Conservation (phyloP, 2,888 invertebrate species). For the Coremacera marginata region DNA sequence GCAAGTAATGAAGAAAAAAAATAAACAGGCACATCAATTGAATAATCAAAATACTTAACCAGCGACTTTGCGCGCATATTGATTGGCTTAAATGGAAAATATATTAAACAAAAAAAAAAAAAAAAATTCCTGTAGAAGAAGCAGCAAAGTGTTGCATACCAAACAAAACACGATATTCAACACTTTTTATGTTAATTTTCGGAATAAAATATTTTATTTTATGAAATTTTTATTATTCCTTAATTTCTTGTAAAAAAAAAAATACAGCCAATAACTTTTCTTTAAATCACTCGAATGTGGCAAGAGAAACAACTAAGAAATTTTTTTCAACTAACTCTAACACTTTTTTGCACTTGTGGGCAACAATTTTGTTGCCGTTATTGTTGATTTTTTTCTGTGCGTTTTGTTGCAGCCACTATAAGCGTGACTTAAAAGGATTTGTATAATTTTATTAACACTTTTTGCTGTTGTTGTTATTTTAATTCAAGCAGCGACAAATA, state of each 20-base stretch:
- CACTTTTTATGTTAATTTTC: slow-evolving; percentile 13
- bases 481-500: not conserved
- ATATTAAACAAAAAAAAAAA: slow-evolving; percentile 6
- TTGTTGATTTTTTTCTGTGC: not conserved
- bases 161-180: not conserved
- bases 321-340: not conserved
- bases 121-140: not conserved
- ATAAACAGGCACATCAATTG: slow-evolving; percentile 20
- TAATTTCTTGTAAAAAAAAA: not conserved
- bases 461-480: not conserved
- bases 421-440: not conserved
- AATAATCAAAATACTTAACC: slow-evolving; percentile 32
- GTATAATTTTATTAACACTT: not conserved
- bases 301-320: not conserved
- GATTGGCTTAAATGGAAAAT: slow-evolving; percentile 49
- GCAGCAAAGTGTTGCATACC: slow-evolving; percentile 30
- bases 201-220: not conserved
- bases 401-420: not conserved
- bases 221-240: not conserved
- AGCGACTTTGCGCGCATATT: slow-evolving; percentile 52
- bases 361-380: not conserved
- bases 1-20: not conserved
- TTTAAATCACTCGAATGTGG: not conserved
- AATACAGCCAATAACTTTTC: not conserved
- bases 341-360: too few relatives aligned